These are phyloP conservation scores for Halocaridina rubra DNA, from an alignment of 2,888 invertebrate genomes.

Conservation along the genomic window DNA sequence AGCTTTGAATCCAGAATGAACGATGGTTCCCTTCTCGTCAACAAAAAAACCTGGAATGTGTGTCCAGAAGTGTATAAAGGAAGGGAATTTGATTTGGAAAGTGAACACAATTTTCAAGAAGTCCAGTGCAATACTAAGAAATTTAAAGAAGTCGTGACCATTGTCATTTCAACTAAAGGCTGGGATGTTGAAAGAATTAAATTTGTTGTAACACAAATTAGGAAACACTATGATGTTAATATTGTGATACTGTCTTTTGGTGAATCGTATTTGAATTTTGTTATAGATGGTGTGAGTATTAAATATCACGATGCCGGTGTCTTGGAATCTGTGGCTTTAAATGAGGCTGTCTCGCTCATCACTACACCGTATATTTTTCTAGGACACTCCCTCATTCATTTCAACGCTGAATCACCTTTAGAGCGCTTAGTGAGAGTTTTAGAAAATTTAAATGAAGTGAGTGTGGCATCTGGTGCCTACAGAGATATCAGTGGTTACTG, in stretches of 20 bases:
- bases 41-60: background rate
- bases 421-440: slow-evolving; percentile 66
- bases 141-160: slow-evolving; percentile 21
- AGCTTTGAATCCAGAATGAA: background rate
- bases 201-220: background rate
- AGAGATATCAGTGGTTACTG: slow-evolving; percentile 66
- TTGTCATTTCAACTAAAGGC: slow-evolving; percentile 18
- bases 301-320: background rate
- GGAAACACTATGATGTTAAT: slow-evolving; percentile 19
- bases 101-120: background rate
- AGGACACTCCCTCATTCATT: slow-evolving; percentile 64
- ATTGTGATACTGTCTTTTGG: background rate
- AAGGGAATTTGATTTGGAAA: background rate
- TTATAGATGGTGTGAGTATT: background rate
- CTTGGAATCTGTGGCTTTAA: slow-evolving; percentile 49
- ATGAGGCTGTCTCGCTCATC: slow-evolving; percentile 63
- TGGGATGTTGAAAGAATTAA: background rate
- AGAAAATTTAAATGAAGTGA: slow-evolving; percentile 63
- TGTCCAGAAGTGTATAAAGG: slow-evolving; percentile 24
- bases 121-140: background rate
- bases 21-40: background rate
- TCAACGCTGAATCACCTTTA: slow-evolving; percentile 65
- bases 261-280: background rate
- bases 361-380: slow-evolving; percentile 66
- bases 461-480: slow-evolving; percentile 65